phyloP scores from a whole-genome alignment of 2,888 invertebrate genomes.

The Coecobrya sp. region DNA sequence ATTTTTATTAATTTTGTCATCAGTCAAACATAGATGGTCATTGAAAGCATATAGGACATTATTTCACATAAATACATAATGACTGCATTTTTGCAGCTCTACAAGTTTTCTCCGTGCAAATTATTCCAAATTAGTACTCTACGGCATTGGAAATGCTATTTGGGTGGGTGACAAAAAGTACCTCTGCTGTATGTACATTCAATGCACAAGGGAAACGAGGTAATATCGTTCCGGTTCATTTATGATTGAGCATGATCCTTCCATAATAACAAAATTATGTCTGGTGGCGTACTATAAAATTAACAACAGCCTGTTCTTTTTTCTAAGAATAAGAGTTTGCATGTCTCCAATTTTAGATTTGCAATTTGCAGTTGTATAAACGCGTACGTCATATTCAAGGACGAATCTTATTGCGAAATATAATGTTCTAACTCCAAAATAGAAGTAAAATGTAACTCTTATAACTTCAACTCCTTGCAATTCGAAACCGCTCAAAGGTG shows the following conservation, averaged over 20 bases:
- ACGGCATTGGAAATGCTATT: not conserved
- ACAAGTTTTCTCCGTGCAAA: conserved; percentile 1
- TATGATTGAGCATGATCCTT: not conserved
- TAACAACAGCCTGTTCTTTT: not conserved
- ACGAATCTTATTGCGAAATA: not conserved
- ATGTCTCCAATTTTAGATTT: not conserved
- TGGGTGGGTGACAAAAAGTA: not conserved
- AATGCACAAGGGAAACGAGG: not conserved
- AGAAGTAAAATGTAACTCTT: too few species aligned
- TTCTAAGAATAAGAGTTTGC: not conserved
- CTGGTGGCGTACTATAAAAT: not conserved
- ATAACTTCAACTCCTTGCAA: too few species aligned
- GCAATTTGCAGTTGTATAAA: not conserved
- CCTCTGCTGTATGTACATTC: not conserved
- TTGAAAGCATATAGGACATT: not conserved
- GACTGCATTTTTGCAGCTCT: not conserved
- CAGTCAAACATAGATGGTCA: not conserved
- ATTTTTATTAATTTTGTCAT: not conserved
- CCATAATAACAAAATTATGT: not conserved
- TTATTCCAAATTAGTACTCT: not conserved
- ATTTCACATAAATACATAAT: not conserved
- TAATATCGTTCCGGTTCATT: not conserved
- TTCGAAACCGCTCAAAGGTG: too few species aligned
- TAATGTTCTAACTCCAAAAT: too few species aligned
- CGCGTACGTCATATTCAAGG: not conserved